Conservation (phyloP, 2,113 vertebrate species). For the Sander lucioperca region DNA sequence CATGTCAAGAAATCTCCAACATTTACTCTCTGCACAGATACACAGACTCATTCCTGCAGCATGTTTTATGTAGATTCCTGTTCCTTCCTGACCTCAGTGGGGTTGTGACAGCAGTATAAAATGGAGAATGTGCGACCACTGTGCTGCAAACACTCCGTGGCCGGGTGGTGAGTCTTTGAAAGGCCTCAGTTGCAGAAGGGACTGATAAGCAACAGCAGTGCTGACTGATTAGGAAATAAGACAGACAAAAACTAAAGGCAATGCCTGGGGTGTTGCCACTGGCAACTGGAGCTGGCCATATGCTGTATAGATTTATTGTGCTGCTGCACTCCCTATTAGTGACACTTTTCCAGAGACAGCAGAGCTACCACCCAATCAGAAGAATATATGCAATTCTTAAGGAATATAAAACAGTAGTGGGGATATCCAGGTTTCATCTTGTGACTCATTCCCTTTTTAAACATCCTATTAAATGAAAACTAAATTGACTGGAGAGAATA, state of each 20-base stretch:
- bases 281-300: conserved; percentile 77
- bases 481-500: conserved; percentile 70
- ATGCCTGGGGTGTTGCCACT: conserved; percentile 79
- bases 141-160: conserved; percentile 2
- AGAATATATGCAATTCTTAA: conserved; percentile 28
- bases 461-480: conserved; percentile 70
- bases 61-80: conserved; percentile 5
- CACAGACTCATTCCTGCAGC: conserved; percentile 6
- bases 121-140: conserved; percentile 45
- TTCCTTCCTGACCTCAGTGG: conserved; percentile 34
- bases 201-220: conserved; percentile 65
- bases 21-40: not conserved
- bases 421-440: conserved; percentile 60
- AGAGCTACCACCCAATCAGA: conserved; percentile 47
- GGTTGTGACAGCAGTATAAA: conserved; percentile 24
- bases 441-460: conserved; percentile 69
- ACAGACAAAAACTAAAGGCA: conserved; percentile 71
- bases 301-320: conserved; percentile 70
- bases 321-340: conserved; percentile 63
- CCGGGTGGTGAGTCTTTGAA: conserved; percentile 30
- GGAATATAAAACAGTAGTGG: conserved; percentile 2
- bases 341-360: conserved; percentile 61
- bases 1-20: not conserved
- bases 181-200: conserved; percentile 20
- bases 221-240: conserved; percentile 68